Evolutionary conservation across 2,797 vertebrate genomes (phyloP), one percentile per base, ranked within the genome.

Genomic region (Sebastes nivosus): DNA sequence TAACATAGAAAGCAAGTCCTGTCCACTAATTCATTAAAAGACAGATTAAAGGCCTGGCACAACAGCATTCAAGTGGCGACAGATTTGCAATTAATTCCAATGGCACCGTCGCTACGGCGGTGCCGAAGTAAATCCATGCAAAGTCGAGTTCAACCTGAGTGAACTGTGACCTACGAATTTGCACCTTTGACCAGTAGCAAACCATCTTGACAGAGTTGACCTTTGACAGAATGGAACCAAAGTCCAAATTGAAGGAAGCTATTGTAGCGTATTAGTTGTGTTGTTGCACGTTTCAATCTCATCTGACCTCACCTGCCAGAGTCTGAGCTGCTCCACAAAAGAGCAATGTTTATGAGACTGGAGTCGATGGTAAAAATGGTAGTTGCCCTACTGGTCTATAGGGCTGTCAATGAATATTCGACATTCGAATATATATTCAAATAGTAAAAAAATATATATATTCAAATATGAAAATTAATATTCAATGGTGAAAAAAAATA

Each of bases 341-440:
- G 14, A 58, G 32, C 29, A 13, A 12, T 18, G 16, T 18, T 75
- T 54, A 52, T 64, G 36, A 65, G 18, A 34, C 71, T 8, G 60
- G 59, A 22, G 42, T 27, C 6, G 2, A 12, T 16, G 32, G 5
- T 61, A 24, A n/a, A n/a, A 46, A 63, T 22, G 32, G 0, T 61
- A 61, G 27, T 0, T 61, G 59, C 29, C 18, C 29, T 32, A n/a
- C 42, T 6, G 29, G 59, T 32, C 29, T 46, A 18, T 46, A 46
- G 16, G 42, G 6, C 42, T 46, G 6, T 46, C 42, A 46, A 46
- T 0, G 0, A 46, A 46, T 46, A 46, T 42, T 42, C 14, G 0
- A 42, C 14, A 42, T 42, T 42, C 2, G 6, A 42, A 42, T 42
- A 42, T 42, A 42, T 42, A 42, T 42, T 42, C 3, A 16, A 16